Percentiles rank a stretch among this genome's conserved stretches.
phyloP scores from a whole-genome alignment of 2,113 vertebrate species.

The Leptosomus discolor region DNA sequence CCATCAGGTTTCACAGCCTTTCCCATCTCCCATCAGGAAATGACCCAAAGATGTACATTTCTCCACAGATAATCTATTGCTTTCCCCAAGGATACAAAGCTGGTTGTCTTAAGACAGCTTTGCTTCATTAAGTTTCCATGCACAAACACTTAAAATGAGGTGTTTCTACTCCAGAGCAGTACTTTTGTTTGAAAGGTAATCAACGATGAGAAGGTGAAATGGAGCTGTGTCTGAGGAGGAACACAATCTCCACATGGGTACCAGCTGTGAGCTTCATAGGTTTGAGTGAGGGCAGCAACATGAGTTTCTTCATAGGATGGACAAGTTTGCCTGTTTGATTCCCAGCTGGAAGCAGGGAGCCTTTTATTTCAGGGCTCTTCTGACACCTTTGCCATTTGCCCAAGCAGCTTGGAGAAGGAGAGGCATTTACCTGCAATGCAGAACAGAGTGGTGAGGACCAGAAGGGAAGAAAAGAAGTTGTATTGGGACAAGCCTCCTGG shows the following conservation, averaged over 20 bases:
- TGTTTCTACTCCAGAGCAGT: background rate
- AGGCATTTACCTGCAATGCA: background rate
- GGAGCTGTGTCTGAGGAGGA: background rate
- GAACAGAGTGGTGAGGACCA: background rate
- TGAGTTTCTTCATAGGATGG: background rate
- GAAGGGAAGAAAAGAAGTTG: background rate
- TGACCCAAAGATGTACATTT: background rate
- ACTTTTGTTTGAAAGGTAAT: background rate
- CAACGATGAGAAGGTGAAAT: background rate
- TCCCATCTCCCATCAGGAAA: background rate
- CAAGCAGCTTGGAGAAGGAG: background rate
- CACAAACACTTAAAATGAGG: background rate
- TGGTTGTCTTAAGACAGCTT: background rate
- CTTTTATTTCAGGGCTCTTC: background rate
- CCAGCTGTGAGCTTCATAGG: background rate
- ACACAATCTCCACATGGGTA: fast-evolving
- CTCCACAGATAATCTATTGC: background rate
- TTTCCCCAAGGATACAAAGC: background rate
- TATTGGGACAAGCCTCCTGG: background rate
- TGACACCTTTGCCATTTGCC: background rate
- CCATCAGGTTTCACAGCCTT: background rate
- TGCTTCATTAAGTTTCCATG: background rate
- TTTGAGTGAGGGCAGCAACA: background rate
- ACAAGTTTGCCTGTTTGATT: fast-evolving
- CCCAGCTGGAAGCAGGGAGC: background rate